phyloP scores from a whole-genome alignment of 2,888 invertebrate genomes.

The Athalia cordata region DNA sequence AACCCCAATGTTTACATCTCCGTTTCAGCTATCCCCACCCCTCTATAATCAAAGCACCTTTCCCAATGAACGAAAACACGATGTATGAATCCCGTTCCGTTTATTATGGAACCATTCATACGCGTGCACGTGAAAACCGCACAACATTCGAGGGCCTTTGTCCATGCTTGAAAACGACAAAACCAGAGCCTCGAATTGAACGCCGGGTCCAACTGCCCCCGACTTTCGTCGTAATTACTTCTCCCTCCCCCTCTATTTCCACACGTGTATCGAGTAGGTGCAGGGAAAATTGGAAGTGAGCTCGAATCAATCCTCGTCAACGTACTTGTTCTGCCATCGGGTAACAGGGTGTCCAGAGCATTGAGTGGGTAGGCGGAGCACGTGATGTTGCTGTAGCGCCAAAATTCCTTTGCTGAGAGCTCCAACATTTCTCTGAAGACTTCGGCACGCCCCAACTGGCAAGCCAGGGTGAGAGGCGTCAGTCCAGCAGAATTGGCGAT shows the following conservation, averaged over 20 bases:
- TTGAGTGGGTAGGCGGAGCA: slow-evolving; percentile 98
- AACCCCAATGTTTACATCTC: no score
- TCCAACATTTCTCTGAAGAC: slow-evolving; percentile 99
- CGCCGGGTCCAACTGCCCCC: neutral
- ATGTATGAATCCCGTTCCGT: no score
- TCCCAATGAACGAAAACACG: neutral
- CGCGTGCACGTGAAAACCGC: neutral
- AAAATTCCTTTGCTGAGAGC: slow-evolving; percentile 94
- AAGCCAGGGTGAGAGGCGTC: slow-evolving; percentile 96
- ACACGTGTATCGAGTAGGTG: neutral
- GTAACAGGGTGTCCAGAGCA: slow-evolving; percentile 95
- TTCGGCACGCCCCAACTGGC: slow-evolving; percentile 95
- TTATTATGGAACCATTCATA: no score
- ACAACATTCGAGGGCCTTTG: neutral
- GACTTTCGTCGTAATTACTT: neutral
- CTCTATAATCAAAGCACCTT: neutral
- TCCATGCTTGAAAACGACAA: neutral
- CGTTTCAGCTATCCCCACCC: neutral
- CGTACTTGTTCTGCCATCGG: slow-evolving; percentile 96
- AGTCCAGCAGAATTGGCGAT: slow-evolving; percentile 92
- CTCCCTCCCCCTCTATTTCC: neutral
- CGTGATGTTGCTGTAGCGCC: slow-evolving; percentile 99
- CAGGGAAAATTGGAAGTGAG: slow-evolving; percentile 35
- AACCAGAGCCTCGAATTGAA: neutral
- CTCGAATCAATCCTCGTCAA: slow-evolving; percentile 49